A percentile compares a stretch with the other conserved stretches of the same genome.
These are phyloP conservation scores for Semicossyphus pulcher DNA, from an alignment of 2,113 vertebrate species.

Conservation along the genomic window DNA sequence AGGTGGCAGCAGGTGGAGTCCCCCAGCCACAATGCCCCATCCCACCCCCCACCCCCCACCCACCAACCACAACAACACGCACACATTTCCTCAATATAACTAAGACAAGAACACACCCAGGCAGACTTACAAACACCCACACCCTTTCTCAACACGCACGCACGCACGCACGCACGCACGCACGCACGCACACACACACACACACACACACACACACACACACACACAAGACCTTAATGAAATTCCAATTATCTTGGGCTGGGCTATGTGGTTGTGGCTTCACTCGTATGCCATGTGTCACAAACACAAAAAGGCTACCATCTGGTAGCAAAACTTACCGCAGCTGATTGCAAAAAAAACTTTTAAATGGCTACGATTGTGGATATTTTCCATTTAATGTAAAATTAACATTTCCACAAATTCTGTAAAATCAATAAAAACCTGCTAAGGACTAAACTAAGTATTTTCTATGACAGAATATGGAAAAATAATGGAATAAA, in stretches of 20 bases:
- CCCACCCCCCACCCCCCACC: constrained; percentile 28
- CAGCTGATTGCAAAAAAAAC: constrained; percentile 57
- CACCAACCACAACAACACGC: constrained; percentile 23
- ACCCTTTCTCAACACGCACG: constrained; percentile 54
- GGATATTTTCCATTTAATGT: neutral
- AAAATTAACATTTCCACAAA: too few relatives aligned
- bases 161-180: constrained; percentile 39
- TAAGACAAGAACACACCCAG: constrained; percentile 66
- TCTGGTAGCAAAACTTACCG: constrained; percentile 72
- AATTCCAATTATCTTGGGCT: constrained; percentile 85
- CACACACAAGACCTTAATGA: constrained; percentile 81
- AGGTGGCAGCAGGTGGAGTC: constrained; percentile 88
- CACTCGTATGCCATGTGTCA: constrained; percentile 75
- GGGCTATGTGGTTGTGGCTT: constrained; percentile 72
- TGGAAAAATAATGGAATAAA: rapidly evolving
- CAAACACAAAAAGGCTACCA: constrained; percentile 81
- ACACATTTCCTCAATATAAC: constrained; percentile 52
- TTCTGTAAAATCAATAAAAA: too few relatives aligned
- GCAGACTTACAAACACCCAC: constrained; percentile 62
- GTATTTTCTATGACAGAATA: neutral
- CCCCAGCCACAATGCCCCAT: too few relatives aligned
- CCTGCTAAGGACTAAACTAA: neutral
- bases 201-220: constrained; percentile 23
- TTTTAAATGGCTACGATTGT: constrained; percentile 5
- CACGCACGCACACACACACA: constrained; percentile 20